A percentile compares a stretch with the other conserved stretches of the same genome.
These are phyloP conservation scores for Macrostomum cliftonense DNA, from an alignment of 2,888 invertebrate genomes.

Conservation along the genomic window DNA sequence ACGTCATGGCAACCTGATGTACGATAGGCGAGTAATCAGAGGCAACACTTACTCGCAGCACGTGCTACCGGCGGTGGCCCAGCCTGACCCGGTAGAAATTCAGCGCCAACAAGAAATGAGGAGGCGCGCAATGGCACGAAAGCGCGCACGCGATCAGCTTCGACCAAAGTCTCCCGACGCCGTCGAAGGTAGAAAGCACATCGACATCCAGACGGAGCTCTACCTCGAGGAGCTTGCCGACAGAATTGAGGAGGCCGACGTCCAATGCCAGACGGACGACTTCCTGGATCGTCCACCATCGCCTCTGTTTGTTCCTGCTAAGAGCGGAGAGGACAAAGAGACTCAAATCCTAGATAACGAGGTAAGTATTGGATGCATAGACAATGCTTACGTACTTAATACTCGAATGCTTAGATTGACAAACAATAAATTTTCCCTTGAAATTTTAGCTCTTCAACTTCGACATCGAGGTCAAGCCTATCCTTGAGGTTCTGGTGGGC, in stretches of 20 bases:
- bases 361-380: conserved; percentile 38
- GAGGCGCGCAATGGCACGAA: conserved; percentile 54
- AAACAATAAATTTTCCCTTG: background rate
- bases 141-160: conserved; percentile 48
- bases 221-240: conserved; percentile 60
- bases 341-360: conserved; percentile 80
- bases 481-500: conserved; percentile 68
- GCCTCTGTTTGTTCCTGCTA: conserved; percentile 56
- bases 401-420: no score
- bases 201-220: conserved; percentile 68
- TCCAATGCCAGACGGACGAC: conserved; percentile 66
- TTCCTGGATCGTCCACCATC: conserved; percentile 62
- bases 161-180: conserved; percentile 55
- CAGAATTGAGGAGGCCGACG: conserved; percentile 48
- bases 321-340: conserved; percentile 56
- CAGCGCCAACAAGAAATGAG: conserved; percentile 47
- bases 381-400: no score
- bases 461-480: conserved; percentile 69
- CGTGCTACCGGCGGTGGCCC: conserved; percentile 33
- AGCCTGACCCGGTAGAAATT: conserved; percentile 37
- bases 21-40: conserved; percentile 63
- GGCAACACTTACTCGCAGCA: conserved; percentile 55
- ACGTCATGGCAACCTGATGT: conserved; percentile 62
- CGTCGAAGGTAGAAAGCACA: conserved; percentile 62
- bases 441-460: conserved; percentile 57